Evolutionary conservation across 2,113 vertebrate genomes (phyloP).

Genomic region (Myiopsitta monachus): DNA sequence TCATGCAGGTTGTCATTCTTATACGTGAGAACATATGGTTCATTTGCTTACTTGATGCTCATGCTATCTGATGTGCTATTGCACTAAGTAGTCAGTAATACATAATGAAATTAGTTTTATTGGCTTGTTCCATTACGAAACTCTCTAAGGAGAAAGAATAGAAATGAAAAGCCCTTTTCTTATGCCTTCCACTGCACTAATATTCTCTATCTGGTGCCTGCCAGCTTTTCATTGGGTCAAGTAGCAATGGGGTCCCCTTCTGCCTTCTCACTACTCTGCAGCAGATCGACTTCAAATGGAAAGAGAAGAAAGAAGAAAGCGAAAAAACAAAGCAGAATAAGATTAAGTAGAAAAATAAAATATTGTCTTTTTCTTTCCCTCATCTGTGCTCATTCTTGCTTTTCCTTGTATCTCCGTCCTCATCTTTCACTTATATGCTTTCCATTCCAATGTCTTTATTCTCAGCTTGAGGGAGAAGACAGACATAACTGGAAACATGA

Average conservation of each 20-base stretch:
- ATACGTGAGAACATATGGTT: conserved; percentile 57
- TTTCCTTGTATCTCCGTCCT: neutral
- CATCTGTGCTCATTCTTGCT: neutral
- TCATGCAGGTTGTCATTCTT: conserved; percentile 34
- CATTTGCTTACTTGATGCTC: conserved; percentile 42
- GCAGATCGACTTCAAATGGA: neutral
- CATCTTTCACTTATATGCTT: too few relatives aligned
- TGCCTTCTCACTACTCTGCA: neutral
- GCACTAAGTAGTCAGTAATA: conserved; percentile 36
- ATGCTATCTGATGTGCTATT: conserved; percentile 32
- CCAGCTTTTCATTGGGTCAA: neutral
- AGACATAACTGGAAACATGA: neutral
- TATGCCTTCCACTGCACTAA: neutral
- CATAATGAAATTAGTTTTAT: conserved; percentile 53
- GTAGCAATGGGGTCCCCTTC: neutral
- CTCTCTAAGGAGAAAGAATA: neutral
- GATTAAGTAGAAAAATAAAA: neutral
- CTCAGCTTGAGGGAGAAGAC: neutral
- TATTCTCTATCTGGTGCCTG: neutral
- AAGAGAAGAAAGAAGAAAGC: neutral
- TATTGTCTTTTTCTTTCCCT: neutral
- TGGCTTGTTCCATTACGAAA: conserved; percentile 22
- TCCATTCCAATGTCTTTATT: neutral
- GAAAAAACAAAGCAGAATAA: neutral
- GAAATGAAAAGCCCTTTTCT: neutral